phyloP scores from a whole-genome alignment of 2,797 vertebrate genomes.

The Poeciliopsis gracilis region DNA sequence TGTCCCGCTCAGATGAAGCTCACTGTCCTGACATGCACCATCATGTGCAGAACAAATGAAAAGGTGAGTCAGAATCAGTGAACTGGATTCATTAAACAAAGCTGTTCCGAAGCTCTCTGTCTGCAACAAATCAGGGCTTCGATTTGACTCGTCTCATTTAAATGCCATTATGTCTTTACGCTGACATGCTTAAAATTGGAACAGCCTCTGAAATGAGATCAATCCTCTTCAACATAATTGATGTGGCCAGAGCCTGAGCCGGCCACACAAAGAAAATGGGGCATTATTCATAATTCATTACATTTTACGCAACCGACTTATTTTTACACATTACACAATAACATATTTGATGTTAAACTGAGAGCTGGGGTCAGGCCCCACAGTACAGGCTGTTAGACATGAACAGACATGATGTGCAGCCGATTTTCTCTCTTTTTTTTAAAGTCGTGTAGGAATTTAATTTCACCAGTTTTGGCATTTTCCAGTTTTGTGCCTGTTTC shows the following conservation, averaged over 20 bases:
- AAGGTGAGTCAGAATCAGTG: constrained; percentile 27
- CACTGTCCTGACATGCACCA: constrained; percentile 10
- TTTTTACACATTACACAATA: constrained; percentile 66
- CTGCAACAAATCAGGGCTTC: constrained; percentile 46
- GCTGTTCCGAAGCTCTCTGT: constrained; percentile 16
- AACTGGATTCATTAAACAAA: constrained; percentile 30
- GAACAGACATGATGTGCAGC: not conserved
- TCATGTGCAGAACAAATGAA: constrained; percentile 17
- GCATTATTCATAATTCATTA: constrained; percentile 71
- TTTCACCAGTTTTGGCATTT: constrained; percentile 20
- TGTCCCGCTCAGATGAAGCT: constrained; percentile 3
- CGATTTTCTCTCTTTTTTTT: not conserved
- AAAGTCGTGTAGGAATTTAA: not conserved
- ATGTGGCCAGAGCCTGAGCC: constrained; percentile 40
- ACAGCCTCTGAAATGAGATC: constrained; percentile 58
- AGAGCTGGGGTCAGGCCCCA: constrained; percentile 17
- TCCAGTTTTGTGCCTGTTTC: constrained; percentile 22
- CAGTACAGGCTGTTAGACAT: not conserved
- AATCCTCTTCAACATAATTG: constrained; percentile 61
- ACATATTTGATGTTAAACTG: constrained; percentile 52
- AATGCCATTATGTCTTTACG: constrained; percentile 63
- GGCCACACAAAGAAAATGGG: constrained; percentile 56
- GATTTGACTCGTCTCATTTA: constrained; percentile 60
- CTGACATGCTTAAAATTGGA: constrained; percentile 58
- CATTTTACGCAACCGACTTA: constrained; percentile 69